phyloP scores from a whole-genome alignment of 1,140 invertebrate genomes.

The Physella acuta region DNA sequence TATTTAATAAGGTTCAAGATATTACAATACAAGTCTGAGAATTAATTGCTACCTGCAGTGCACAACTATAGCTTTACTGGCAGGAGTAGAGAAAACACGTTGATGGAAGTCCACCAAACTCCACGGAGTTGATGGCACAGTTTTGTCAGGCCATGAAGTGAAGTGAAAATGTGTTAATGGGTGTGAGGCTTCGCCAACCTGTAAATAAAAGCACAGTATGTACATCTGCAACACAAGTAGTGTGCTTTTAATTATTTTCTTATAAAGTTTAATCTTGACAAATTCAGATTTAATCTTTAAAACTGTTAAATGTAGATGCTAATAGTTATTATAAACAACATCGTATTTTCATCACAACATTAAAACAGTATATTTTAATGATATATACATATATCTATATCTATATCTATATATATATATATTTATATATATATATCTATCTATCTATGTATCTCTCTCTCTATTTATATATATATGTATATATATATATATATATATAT shows the following conservation, averaged over 20 bases:
- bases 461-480: not conserved
- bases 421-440: not conserved
- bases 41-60: conserved; percentile 9
- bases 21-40: not conserved
- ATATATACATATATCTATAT: not conserved
- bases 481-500: not conserved
- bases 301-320: too few species aligned
- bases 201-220: not conserved
- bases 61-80: not conserved
- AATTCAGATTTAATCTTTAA: too few species aligned
- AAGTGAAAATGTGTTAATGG: not conserved
- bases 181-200: not conserved
- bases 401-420: not conserved
- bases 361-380: too few species aligned
- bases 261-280: too few species aligned
- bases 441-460: not conserved
- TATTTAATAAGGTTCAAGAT: not conserved
- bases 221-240: not conserved
- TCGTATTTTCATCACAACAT: not conserved
- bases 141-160: conserved; percentile 9
- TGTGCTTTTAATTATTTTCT: not conserved
- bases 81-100: not conserved
- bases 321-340: not conserved
- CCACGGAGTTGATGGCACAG: conserved; percentile 1
- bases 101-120: conserved; percentile 10